Evolutionary conservation across 2,888 invertebrate species (phyloP).

Genomic region (Synergus japonicus): DNA sequence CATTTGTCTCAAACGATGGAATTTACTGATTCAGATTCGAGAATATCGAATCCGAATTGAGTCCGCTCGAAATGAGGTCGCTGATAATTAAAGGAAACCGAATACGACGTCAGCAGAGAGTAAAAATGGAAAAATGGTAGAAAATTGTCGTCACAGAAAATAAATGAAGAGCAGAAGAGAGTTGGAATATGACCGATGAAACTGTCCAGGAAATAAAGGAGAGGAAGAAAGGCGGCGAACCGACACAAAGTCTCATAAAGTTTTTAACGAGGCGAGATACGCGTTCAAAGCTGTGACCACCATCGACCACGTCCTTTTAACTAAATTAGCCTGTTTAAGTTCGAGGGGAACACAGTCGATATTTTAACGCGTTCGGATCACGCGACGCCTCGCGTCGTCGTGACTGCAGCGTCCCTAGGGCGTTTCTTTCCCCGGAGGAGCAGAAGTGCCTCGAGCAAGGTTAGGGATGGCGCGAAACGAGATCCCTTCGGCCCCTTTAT

Average conservation of each 20-base stretch:
- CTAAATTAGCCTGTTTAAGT: constrained; percentile 51
- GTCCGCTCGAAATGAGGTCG: not conserved
- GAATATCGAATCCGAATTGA: not conserved
- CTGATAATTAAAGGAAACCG: constrained; percentile 24
- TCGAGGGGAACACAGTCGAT: constrained; percentile 8
- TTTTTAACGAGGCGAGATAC: constrained; percentile 50
- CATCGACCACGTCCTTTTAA: constrained; percentile 50
- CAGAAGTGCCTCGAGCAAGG: constrained; percentile 31
- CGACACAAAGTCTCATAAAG: constrained; percentile 41
- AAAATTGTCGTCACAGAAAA: constrained; percentile 2
- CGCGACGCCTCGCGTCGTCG: constrained; percentile 52
- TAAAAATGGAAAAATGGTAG: constrained; percentile 8
- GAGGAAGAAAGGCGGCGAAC: constrained; percentile 38
- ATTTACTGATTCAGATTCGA: not conserved
- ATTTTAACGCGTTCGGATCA: constrained; percentile 59
- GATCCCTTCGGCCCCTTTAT: constrained; percentile 39
- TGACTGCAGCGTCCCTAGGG: constrained; percentile 23
- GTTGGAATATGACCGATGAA: constrained; percentile 22
- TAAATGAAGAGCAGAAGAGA: constrained; percentile 5
- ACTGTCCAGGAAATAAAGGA: constrained; percentile 32
- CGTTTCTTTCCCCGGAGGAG: constrained; percentile 17
- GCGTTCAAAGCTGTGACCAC: constrained; percentile 17
- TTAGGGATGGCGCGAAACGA: constrained; percentile 46
- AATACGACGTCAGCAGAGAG: not conserved
- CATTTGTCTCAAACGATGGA: not conserved